Base-by-base conservation (phyloP, 2,797 vertebrate species). In the Botia kubotai region DNA sequence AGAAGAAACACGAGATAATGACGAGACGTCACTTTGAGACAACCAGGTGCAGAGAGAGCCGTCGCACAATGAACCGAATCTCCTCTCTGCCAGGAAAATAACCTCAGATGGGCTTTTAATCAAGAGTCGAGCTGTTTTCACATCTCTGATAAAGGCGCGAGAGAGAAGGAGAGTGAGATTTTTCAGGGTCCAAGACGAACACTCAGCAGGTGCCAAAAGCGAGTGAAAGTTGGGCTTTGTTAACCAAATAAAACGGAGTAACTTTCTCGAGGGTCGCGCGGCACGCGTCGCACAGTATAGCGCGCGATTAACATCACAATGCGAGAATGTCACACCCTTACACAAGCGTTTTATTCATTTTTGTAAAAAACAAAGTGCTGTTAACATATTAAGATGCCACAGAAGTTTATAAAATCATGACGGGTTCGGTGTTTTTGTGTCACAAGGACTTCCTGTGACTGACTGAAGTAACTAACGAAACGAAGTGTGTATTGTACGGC, bases 41-140 rank as follows among this genome's bases (percentile, higher is more conserved):
- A 57, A 43, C 78, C 77, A 83, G 75, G 52, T 23, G 80, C 52
- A 86, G 79, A 87, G 86, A 85, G 88, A 86, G 77, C 78, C 81
- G 82, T 82, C 83, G 69, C 69, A 68, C 81, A 84, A 83, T 83
- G 75, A 83, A 89, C 85, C 63, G 55, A 86, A 55, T 71, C 62
- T 75, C 90, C 79, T 17, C 77, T 86, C 85, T 76, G 50, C 79
- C 16, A 76, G 80, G 84, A 86, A 87, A 88, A 87, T 81, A 68
- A 75, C 50, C 86, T 84, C 67, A 86, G 86, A 83, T 83, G 72
- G 23, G 85, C 36, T 67, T 60, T 19, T 88, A 89, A 92, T 90
- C 87, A 88, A 87, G 87, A 82, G 76, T 86, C 77, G 4, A 43
- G 88, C 88, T 76, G 87, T 87, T 87, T 90, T 87, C 84, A 87